These are phyloP conservation scores for Mus caroli DNA, from an alignment of 2,797 vertebrate species.

Conservation along the genomic window DNA sequence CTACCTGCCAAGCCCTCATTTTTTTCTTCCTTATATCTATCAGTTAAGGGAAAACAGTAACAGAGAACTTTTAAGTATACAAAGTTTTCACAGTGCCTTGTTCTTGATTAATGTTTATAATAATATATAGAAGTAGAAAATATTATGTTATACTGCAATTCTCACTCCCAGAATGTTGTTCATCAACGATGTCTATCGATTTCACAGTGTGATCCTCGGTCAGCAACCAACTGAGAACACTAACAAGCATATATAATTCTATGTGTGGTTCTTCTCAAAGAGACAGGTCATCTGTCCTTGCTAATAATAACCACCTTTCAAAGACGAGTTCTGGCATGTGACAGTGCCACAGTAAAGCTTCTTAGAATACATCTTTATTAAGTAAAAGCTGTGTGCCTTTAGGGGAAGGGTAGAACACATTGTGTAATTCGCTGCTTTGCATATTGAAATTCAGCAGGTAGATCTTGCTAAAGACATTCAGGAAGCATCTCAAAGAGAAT, in stretches of 20 bases:
- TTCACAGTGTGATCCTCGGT: background rate
- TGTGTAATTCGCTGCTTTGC: conserved; percentile 72
- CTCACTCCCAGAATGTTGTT: background rate
- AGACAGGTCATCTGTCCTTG: conserved; percentile 57
- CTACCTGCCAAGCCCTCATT: background rate
- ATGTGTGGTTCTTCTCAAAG: conserved; percentile 18
- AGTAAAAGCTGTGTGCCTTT: conserved; percentile 72
- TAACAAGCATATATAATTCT: background rate
- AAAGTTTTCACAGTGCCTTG: background rate
- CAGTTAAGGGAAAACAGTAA: background rate
- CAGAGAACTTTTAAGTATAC: background rate
- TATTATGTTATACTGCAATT: background rate
- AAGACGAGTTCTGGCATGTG: conserved; percentile 60
- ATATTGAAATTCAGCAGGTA: conserved; percentile 77
- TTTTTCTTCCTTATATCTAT: background rate
- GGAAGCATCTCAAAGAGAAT: conserved; percentile 72
- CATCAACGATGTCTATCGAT: background rate
- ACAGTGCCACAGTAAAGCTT: conserved; percentile 64
- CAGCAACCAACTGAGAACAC: conserved; percentile 50
- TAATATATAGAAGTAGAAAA: background rate
- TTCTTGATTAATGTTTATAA: conserved; percentile 26
- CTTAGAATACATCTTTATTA: conserved; percentile 80
- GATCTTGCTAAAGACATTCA: conserved; percentile 68
- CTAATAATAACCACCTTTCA: conserved; percentile 68
- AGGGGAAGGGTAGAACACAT: conserved; percentile 56